Conservation (phyloP, 2,113 vertebrate species). For the Rynchops niger region DNA sequence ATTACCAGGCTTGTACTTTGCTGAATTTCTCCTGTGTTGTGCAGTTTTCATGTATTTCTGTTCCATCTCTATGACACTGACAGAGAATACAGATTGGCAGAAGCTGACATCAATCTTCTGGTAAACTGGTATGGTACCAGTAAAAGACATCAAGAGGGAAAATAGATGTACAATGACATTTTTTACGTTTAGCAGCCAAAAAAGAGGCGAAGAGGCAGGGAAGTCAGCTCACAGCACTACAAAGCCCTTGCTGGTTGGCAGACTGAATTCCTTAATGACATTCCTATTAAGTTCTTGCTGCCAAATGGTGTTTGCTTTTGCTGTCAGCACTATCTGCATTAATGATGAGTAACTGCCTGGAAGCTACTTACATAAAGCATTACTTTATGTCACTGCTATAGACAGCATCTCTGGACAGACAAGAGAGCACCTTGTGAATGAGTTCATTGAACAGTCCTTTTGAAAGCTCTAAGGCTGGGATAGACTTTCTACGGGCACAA, state of each 20-base stretch:
- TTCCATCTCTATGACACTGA: background rate
- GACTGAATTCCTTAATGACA: background rate
- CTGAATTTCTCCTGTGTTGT: background rate
- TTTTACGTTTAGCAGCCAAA: background rate
- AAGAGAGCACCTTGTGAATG: background rate
- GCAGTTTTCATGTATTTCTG: background rate
- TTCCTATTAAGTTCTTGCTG: conserved; percentile 27
- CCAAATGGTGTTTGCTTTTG: conserved; percentile 47
- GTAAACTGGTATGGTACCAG: background rate
- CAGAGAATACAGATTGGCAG: background rate
- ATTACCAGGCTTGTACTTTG: background rate
- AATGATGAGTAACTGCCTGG: conserved; percentile 34
- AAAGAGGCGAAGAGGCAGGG: background rate
- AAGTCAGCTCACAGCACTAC: background rate
- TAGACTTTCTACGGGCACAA: background rate
- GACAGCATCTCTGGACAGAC: background rate
- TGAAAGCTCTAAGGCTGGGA: background rate
- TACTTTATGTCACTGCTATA: background rate
- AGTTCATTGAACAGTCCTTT: background rate
- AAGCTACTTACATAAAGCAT: background rate
- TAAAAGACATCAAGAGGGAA: background rate
- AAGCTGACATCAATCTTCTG: background rate
- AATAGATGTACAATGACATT: background rate
- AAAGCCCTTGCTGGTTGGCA: background rate
- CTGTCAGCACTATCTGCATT: conserved; percentile 46